Evolutionary conservation across 2,113 vertebrate species (phyloP).

Genomic region (Sturnus vulgaris): DNA sequence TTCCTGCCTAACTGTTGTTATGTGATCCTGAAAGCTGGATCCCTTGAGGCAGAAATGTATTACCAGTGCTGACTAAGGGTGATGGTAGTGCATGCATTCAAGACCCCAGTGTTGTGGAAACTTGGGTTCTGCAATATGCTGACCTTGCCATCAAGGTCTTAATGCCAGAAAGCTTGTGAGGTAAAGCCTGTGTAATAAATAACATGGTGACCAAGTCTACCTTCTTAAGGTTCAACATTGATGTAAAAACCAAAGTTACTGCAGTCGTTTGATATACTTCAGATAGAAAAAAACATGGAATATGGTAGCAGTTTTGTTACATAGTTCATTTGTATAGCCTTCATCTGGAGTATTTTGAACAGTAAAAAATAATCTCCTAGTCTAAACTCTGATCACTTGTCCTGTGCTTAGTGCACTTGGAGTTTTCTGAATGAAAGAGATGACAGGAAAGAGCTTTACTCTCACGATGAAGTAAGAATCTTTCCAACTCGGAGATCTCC

Average conservation of each 20-base stretch:
- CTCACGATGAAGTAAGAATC: neutral
- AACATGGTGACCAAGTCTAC: neutral
- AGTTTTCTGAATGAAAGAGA: neutral
- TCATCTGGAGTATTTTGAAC: neutral
- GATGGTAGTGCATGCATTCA: neutral
- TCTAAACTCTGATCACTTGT: neutral
- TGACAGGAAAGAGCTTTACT: neutral
- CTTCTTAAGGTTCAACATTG: neutral
- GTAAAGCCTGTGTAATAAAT: neutral
- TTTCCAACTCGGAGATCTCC: neutral
- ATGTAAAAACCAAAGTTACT: neutral
- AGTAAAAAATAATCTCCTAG: neutral
- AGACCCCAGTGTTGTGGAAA: neutral
- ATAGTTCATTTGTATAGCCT: neutral
- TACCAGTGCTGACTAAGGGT: neutral
- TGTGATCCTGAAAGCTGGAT: neutral
- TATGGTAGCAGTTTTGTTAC: neutral
- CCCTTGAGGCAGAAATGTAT: neutral
- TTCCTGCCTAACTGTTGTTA: neutral
- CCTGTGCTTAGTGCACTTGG: neutral
- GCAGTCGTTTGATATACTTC: neutral
- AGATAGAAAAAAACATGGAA: neutral
- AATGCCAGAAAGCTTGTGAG: neutral
- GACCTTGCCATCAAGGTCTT: neutral
- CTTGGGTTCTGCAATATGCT: neutral